Base-by-base conservation (phyloP, 1,140 invertebrate species). In the Heterodera carotae region DNA sequence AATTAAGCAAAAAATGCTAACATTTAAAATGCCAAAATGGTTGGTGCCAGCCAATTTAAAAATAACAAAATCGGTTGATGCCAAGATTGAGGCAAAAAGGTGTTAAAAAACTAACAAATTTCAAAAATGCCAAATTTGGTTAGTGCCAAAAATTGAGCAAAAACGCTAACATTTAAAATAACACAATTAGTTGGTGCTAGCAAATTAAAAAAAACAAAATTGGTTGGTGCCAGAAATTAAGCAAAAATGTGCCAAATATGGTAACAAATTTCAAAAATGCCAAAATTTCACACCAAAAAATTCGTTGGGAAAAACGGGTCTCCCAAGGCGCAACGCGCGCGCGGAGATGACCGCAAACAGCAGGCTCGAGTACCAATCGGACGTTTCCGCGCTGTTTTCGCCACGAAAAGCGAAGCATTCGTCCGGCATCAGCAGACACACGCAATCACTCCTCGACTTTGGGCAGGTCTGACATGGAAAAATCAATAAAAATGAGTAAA, bases 251-350 rank as follows among this genome's bases (percentile, higher is more conserved):
- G n/a, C n/a, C n/a, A n/a, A n/a, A n/a, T n/a, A n/a, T n/a, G 39
- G 39, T 43, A 8, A 43, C 39, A n/a, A n/a, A n/a, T n/a, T n/a
- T 43, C 39, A 43, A 43, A 43, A 43, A 43, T 43, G 39, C 48
- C 18, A 22, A 12, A 22, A 18, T 22, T 1, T 7, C 31, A 33
- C 12, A 77, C 76, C 79, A 60, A 80, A 80, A 70, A 80, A 80
- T 62, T 80, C 79, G 66, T 75, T 73, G 27, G 78, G 18, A 29
- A 80, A 70, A 18, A 80, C 79, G n/a, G 79, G 79, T 7, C 79
- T 39, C 25, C 79, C 79, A 10, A 80, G 60, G 68, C 66, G 39
- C 25, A 80, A 59, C n/a, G 79, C 79, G 31, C 79, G 29, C 27
- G 79, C 77, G 22, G 79, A 68, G 39, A 75, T 75, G 18, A 78